These are phyloP conservation scores for Caranx melampygus DNA, from an alignment of 2,113 vertebrate species.

Conservation along the genomic window DNA sequence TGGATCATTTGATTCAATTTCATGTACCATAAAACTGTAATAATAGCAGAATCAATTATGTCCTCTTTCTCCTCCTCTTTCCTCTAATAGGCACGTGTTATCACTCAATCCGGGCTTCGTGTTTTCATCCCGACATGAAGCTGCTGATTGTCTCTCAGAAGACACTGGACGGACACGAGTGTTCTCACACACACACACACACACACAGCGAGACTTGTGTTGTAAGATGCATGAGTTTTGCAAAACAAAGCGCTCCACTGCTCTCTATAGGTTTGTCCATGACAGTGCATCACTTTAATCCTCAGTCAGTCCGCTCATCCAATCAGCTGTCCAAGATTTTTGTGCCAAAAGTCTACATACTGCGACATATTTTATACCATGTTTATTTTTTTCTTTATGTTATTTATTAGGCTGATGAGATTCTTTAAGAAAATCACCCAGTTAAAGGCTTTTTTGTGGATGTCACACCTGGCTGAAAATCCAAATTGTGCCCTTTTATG, in stretches of 20 bases:
- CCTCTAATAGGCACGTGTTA: constrained; percentile 24
- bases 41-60: constrained; percentile 38
- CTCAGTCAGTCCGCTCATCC: neutral
- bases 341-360: neutral
- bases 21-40: constrained; percentile 54
- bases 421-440: neutral
- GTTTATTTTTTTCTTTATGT: neutral
- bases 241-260: constrained; percentile 71
- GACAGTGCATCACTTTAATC: constrained; percentile 44
- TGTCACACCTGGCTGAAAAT: neutral
- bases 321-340: neutral
- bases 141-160: constrained; percentile 33
- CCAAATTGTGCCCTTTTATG: neutral
- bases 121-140: constrained; percentile 39
- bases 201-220: neutral
- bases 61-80: neutral
- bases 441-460: neutral
- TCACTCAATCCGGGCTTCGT: constrained; percentile 5
- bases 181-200: constrained; percentile 18
- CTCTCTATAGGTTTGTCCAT: constrained; percentile 70
- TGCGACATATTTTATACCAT: neutral
- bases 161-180: constrained; percentile 15
- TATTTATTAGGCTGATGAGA: neutral
- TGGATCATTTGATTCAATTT: constrained; percentile 62
- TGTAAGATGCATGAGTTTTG: neutral